Percentiles rank a stretch among this genome's conserved stretches.
Conservation (phyloP, 2,888 invertebrate genomes). For the Ornithoptera alexandrae region DNA sequence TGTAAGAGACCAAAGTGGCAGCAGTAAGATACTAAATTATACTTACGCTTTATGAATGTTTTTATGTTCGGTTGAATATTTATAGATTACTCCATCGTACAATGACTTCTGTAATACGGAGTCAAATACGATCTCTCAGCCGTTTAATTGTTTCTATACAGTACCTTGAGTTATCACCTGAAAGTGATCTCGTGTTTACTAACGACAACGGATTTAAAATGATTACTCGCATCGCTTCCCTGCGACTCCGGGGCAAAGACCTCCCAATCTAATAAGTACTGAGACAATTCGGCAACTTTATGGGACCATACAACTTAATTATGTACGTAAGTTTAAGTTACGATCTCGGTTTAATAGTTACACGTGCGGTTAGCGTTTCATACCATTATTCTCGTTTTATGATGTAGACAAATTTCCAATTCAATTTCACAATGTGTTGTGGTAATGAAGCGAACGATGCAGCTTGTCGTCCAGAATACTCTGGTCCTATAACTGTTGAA, state of each 20-base stretch:
- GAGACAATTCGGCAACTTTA: conserved; percentile 2
- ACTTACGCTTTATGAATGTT: background rate
- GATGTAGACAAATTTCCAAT: no score
- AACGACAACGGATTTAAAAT: conserved; percentile 23
- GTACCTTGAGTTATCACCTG: conserved; percentile 15
- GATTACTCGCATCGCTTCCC: conserved; percentile 17
- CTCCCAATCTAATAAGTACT: conserved; percentile 6
- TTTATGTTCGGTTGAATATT: background rate
- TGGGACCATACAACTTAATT: conserved; percentile 1
- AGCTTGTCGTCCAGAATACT: no score
- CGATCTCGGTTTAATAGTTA: background rate
- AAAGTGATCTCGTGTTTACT: conserved; percentile 20
- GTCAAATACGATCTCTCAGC: background rate
- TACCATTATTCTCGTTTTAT: no score
- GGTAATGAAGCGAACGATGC: no score
- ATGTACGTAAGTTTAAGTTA: background rate
- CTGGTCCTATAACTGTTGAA: no score
- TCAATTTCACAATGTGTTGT: no score
- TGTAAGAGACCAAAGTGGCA: no score
- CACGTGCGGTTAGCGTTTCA: background rate
- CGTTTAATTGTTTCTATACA: conserved; percentile 15
- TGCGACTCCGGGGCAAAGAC: conserved; percentile 8
- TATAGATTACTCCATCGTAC: background rate
- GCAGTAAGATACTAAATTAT: background rate
- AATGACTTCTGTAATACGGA: background rate